A percentile compares a stretch with the other conserved stretches of the same genome.
Evolutionary conservation across 2,113 vertebrate species (phyloP).

Genomic region (Anolis carolinensis): DNA sequence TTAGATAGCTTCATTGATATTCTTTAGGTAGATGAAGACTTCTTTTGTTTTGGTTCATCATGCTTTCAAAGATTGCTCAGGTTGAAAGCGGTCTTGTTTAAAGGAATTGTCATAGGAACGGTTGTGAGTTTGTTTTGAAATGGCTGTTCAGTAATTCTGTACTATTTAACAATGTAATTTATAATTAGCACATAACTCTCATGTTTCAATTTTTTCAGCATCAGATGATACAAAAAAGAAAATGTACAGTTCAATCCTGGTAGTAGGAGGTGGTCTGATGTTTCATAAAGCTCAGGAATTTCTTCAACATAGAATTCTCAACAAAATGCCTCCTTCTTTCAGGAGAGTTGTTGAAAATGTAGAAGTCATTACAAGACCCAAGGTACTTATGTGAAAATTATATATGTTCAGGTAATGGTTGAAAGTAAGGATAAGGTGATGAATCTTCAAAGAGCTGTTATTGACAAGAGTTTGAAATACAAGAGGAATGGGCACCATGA

Average conservation of each 20-base stretch:
- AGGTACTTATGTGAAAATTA: constrained; percentile 75
- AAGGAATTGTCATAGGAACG: too few relatives aligned
- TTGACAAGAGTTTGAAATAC: too few relatives aligned
- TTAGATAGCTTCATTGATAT: too few relatives aligned
- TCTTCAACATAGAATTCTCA: constrained; percentile 95
- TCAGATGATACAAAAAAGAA: constrained; percentile 98
- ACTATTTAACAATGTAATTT: background rate
- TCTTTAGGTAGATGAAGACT: too few relatives aligned
- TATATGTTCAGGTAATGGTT: too few relatives aligned
- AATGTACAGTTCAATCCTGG: constrained; percentile 98
- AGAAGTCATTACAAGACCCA: constrained; percentile 95
- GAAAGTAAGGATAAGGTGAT: background rate
- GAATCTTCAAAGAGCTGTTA: background rate
- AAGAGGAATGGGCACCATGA: too few relatives aligned
- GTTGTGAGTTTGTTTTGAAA: background rate
- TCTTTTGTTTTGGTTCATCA: too few relatives aligned
- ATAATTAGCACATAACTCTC: background rate
- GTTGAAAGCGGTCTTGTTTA: too few relatives aligned
- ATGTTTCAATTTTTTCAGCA: constrained; percentile 74
- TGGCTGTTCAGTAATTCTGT: rapidly evolving
- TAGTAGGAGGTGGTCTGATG: constrained; percentile 95
- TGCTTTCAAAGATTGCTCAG: too few relatives aligned
- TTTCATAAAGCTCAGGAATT: constrained; percentile 96
- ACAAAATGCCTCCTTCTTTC: constrained; percentile 99
- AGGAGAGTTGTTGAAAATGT: constrained; percentile 95